These are phyloP conservation scores for human DNA, from an alignment of 2,113 vertebrate genomes.

Conservation along the genomic window DNA sequence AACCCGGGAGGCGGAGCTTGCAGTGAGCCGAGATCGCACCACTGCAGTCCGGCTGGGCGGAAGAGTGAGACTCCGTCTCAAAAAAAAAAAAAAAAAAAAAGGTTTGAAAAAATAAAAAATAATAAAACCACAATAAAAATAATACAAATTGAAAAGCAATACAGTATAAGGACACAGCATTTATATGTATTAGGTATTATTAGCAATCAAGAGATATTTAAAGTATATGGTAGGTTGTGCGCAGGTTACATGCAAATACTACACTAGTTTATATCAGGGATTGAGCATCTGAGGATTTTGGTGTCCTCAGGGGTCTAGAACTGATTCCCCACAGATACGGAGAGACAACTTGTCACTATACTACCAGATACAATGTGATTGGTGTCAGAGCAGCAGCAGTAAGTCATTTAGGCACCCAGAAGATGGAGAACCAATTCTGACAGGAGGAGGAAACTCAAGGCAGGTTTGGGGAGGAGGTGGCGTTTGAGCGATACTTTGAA, in stretches of 20 bases:
- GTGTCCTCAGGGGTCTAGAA: not conserved
- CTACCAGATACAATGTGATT: not conserved
- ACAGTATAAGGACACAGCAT: not conserved
- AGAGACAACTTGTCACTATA: not conserved
- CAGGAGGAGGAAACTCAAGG: not conserved
- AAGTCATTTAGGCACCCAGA: not conserved
- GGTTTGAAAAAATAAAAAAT: not conserved
- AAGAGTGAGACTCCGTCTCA: too few species aligned
- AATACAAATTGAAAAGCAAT: not conserved
- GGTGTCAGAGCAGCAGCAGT: not conserved
- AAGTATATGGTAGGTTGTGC: not conserved
- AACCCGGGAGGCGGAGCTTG: too few species aligned
- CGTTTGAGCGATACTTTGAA: not conserved
- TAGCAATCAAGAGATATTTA: not conserved
- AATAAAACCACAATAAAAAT: not conserved
- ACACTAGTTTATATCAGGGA: not conserved
- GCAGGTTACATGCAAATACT: not conserved
- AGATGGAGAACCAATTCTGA: not conserved
- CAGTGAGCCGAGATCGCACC: too few species aligned
- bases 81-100: not conserved
- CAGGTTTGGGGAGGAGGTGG: not conserved
- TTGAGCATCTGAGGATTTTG: not conserved
- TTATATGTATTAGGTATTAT: not conserved
- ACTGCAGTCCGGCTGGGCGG: too few species aligned
- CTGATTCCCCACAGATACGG: not conserved